phyloP scores from a whole-genome alignment of 2,797 vertebrate genomes.

The Lepus oiostolus region DNA sequence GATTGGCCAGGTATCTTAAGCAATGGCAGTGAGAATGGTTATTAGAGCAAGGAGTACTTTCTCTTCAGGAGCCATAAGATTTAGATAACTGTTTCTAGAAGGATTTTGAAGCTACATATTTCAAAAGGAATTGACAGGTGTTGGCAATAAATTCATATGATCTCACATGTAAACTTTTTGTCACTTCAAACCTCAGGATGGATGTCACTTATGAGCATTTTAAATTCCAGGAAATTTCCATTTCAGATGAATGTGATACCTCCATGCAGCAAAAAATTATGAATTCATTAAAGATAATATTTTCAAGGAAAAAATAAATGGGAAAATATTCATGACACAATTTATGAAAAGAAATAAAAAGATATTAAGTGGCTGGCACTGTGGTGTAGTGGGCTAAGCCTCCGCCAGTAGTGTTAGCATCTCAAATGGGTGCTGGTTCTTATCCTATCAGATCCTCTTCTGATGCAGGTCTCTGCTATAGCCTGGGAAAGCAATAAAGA shows the following conservation, averaged over 20 bases:
- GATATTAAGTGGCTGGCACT: too few relatives aligned
- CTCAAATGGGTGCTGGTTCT: too few relatives aligned
- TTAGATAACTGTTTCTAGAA: neutral
- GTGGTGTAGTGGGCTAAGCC: too few relatives aligned
- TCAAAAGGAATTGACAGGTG: neutral
- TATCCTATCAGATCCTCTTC: too few relatives aligned
- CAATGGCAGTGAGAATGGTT: neutral
- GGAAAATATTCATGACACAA: neutral
- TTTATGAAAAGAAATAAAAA: neutral
- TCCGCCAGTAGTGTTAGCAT: too few relatives aligned
- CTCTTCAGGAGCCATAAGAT: neutral
- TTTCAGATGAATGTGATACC: slow-evolving; percentile 33
- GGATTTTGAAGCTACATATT: neutral
- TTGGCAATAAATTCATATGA: slow-evolving; percentile 40
- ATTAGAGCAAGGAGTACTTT: neutral
- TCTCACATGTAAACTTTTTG: slow-evolving; percentile 21
- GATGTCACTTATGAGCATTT: neutral
- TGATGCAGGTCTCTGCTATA: too few relatives aligned
- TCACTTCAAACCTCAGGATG: slow-evolving; percentile 31
- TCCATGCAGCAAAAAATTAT: slow-evolving; percentile 6
- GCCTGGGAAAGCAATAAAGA: too few relatives aligned
- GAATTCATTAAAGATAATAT: slow-evolving; percentile 9
- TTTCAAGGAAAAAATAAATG: slow-evolving; percentile 54
- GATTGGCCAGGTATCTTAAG: neutral
- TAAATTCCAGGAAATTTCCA: slow-evolving; percentile 61